A percentile compares a stretch with the other conserved stretches of the same genome.
Conservation (phyloP, 2,797 vertebrate species). For the Furcifer pardalis region DNA sequence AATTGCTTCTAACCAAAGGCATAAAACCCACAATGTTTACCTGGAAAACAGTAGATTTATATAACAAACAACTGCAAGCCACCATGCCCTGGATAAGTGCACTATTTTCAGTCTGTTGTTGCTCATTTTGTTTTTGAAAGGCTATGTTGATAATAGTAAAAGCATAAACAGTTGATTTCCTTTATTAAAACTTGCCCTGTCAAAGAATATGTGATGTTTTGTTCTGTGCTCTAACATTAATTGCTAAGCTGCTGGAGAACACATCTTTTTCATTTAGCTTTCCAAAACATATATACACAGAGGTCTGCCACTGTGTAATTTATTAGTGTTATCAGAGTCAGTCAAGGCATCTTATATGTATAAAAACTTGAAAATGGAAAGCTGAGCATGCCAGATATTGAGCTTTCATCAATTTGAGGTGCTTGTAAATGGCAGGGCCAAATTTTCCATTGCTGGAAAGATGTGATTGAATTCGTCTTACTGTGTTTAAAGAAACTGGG, state of each 20-base stretch:
- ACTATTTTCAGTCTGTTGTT: slow-evolving; percentile 17
- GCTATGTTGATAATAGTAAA: neutral
- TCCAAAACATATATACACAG: slow-evolving; percentile 17
- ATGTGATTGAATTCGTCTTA: slow-evolving; percentile 30
- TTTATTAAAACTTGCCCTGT: slow-evolving; percentile 34
- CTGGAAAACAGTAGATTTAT: slow-evolving; percentile 24
- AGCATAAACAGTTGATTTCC: slow-evolving; percentile 39
- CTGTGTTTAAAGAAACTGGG: slow-evolving; percentile 15
- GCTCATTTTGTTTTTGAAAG: slow-evolving; percentile 32
- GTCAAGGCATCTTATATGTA: neutral
- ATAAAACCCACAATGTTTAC: slow-evolving; percentile 28
- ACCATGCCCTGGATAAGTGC: slow-evolving; percentile 6
- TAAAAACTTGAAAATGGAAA: slow-evolving; percentile 18
- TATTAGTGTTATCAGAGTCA: slow-evolving; percentile 28
- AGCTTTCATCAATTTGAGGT: slow-evolving; percentile 36
- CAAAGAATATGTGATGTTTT: slow-evolving; percentile 22
- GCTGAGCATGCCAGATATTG: neutral
- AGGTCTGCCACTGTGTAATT: slow-evolving; percentile 25
- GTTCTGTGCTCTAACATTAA: slow-evolving; percentile 1
- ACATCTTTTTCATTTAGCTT: slow-evolving; percentile 9
- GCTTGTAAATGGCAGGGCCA: slow-evolving; percentile 1
- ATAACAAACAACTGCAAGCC: slow-evolving; percentile 6
- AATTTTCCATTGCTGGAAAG: slow-evolving; percentile 13
- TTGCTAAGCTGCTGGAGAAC: slow-evolving; percentile 16
- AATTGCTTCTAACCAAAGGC: slow-evolving; percentile 29